These are phyloP conservation scores for Paraplagusia blochii DNA, from an alignment of 2,113 vertebrate species.

Conservation along the genomic window DNA sequence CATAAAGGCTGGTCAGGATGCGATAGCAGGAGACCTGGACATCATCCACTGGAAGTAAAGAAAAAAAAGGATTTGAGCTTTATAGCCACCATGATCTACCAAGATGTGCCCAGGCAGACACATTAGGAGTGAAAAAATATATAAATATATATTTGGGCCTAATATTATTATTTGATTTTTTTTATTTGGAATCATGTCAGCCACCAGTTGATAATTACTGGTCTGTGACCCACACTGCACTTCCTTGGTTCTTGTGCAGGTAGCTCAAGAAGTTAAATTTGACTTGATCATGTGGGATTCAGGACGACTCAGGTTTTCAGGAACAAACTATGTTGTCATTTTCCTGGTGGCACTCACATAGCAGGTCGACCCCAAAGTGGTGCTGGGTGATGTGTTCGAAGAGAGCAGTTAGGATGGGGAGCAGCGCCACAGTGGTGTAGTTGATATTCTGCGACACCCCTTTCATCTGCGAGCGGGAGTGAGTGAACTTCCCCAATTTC, in stretches of 20 bases:
- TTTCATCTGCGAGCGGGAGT: slow-evolving; percentile 96
- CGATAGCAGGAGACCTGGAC: slow-evolving; percentile 97
- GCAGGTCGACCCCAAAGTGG: slow-evolving; percentile 91
- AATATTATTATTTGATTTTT: no score
- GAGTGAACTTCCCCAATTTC: slow-evolving; percentile 96
- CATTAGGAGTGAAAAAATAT: no score
- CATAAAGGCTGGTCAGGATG: slow-evolving; percentile 92
- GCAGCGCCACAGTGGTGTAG: slow-evolving; percentile 92
- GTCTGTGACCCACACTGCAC: no score
- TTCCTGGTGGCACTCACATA: slow-evolving; percentile 82
- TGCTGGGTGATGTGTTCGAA: slow-evolving; percentile 95
- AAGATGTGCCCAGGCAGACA: no score
- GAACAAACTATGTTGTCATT: slow-evolving; percentile 29
- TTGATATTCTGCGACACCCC: slow-evolving; percentile 98
- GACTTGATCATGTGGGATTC: background rate
- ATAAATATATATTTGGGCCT: no score
- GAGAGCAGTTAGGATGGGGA: slow-evolving; percentile 93
- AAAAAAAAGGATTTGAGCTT: slow-evolving; percentile 4
- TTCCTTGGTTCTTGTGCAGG: no score
- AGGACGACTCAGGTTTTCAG: background rate
- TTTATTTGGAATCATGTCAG: no score
- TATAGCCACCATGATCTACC: background rate
- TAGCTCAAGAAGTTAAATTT: no score
- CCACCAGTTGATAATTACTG: no score
- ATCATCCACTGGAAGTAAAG: slow-evolving; percentile 83